Evolutionary conservation across 2,888 invertebrate genomes (phyloP).

Genomic region (Habrosyne pyritoides): DNA sequence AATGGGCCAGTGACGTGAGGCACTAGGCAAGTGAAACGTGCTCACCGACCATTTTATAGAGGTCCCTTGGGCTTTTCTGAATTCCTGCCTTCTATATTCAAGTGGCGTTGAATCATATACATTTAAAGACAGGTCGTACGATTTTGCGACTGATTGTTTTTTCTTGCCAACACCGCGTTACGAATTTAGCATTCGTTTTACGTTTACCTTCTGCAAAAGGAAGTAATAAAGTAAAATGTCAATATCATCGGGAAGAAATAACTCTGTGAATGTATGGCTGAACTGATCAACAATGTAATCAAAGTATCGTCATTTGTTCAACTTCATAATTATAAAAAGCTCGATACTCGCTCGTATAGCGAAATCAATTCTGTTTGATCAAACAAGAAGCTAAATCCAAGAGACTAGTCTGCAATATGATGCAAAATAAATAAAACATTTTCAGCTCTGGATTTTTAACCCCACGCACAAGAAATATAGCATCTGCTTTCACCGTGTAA

Average conservation of each 20-base stretch:
- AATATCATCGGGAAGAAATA: background rate
- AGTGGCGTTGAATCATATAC: constrained; percentile 22
- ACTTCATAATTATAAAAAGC: no score
- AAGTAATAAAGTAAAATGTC: background rate
- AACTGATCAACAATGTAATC: no score
- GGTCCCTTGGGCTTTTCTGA: constrained; percentile 47
- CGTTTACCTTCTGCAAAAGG: background rate
- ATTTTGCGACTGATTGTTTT: constrained; percentile 20
- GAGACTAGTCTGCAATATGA: background rate
- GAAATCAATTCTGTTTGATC: background rate
- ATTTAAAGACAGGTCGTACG: constrained; percentile 24
- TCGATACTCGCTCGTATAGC: no score
- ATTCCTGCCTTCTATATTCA: constrained; percentile 20
- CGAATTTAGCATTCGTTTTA: background rate
- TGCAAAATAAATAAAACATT: background rate
- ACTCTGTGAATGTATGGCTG: no score
- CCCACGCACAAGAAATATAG: constrained; percentile 9
- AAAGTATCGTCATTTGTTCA: no score
- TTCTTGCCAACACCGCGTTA: background rate
- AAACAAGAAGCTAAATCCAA: background rate
- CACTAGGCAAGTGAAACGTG: constrained; percentile 64
- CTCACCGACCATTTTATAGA: constrained; percentile 52
- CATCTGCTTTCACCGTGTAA: constrained; percentile 3
- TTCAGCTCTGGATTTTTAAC: background rate
- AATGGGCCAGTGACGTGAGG: constrained; percentile 75